Base-by-base conservation (phyloP, 2,888 invertebrate genomes). In the Ectemnius continuus region DNA sequence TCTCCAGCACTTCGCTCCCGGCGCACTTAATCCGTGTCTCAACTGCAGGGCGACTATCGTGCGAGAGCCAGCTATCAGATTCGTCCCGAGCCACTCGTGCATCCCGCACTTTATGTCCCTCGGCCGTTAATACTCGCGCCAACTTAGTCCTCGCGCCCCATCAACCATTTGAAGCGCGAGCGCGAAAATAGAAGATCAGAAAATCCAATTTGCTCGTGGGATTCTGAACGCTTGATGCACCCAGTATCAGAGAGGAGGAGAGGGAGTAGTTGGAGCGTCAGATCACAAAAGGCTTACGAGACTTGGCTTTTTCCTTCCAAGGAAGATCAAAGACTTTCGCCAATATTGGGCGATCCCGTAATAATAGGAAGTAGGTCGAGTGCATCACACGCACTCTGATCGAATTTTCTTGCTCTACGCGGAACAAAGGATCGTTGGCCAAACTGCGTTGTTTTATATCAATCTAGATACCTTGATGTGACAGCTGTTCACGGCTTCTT, bases 341-440 rank as follows among this genome's bases (percentile, higher is more conserved):
- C 52, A 52, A 52, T 52, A 52, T 52, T 52, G 52, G 52, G 4
- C 52, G 16, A 52, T 52, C 36, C 20, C 76, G 74, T 81, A 83
- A 81, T 83, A 84, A 84, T 82, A 76, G 80, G 68, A 84, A 82
- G 78, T 80, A 64, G 79, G 72, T 80, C 78, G 76, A 71, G 72
- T 52, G 61, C 57, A 70, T 66, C 66, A 61, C 66, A 72, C 57
- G 61, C 73, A 16, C 52, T 16, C 52, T 14, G 14, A 16, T 67
- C 61, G 66, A 74, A 45, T 52, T 63, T 63, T 63, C 28, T 62
- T 26, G 20, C 68, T 56, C n/a, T 47, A 52, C 46, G 59, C 62
- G 36, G 6, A 76, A 70, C 67, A 63, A 75, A 78, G 83, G 81
- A 85, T 78, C 78, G 83, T 76, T 80, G 77, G 74, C 81, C 81